These are phyloP conservation scores for Planiliza haematocheilus DNA, from an alignment of 2,113 vertebrate species.

Conservation along the genomic window DNA sequence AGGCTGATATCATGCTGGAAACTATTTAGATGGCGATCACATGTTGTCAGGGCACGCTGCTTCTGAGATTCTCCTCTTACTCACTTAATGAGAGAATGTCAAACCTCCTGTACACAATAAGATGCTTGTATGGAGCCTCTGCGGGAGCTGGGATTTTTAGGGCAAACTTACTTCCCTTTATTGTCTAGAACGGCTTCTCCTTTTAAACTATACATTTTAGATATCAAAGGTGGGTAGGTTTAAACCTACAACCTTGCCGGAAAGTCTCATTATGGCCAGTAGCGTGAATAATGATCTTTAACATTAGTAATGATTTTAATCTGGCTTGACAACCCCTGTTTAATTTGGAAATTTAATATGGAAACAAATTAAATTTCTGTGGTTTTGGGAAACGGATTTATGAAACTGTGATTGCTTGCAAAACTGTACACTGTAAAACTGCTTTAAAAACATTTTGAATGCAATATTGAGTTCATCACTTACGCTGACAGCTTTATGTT, in stretches of 20 bases:
- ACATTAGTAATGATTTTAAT: conserved; percentile 9
- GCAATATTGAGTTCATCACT: background rate
- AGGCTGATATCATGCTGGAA: conserved; percentile 86
- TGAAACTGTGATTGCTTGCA: background rate
- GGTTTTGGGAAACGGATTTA: conserved; percentile 6
- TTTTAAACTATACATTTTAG: conserved; percentile 31
- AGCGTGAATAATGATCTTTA: background rate
- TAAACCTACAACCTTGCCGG: background rate
- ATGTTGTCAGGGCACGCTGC: conserved; percentile 78
- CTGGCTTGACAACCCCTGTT: background rate
- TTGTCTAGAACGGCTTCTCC: conserved; percentile 39
- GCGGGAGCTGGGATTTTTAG: conserved; percentile 28
- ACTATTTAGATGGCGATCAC: conserved; percentile 84
- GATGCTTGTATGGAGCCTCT: conserved; percentile 70
- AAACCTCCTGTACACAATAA: conserved; percentile 76
- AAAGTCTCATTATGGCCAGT: conserved; percentile 19
- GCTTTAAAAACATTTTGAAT: conserved; percentile 1
- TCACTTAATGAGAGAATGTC: conserved; percentile 78
- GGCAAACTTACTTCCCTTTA: conserved; percentile 41
- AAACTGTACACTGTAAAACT: too few relatives aligned
- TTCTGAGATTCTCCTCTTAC: conserved; percentile 78
- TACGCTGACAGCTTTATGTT: background rate
- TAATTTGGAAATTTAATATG: conserved; percentile 2
- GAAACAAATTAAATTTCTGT: conserved; percentile 4
- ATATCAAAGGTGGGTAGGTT: background rate